A percentile compares a stretch with the other conserved stretches of the same genome.
Conservation (phyloP, 64 coral and sea anemone genomes). For the Pocillopora verrucosa region DNA sequence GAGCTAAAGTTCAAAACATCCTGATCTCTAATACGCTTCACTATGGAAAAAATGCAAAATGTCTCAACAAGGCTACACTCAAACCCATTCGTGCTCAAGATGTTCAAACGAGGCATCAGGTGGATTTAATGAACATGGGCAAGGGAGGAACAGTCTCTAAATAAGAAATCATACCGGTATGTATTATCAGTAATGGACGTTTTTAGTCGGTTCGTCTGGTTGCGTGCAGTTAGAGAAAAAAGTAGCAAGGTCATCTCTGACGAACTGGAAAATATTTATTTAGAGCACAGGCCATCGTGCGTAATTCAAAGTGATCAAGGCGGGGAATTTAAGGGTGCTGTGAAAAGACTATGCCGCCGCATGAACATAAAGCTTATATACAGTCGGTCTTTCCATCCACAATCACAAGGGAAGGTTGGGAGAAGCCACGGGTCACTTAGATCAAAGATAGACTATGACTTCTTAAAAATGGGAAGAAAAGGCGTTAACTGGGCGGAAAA, state of each 20-base stretch:
- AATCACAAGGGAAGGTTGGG: slow-evolving; percentile 23
- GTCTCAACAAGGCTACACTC: no score
- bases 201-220: neutral
- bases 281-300: slow-evolving; percentile 30
- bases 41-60: no score
- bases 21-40: no score
- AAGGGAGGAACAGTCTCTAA: no score
- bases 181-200: no score
- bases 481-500: neutral
- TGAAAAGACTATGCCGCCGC: slow-evolving; percentile 14
- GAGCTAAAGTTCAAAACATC: no score
- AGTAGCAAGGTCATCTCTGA: neutral
- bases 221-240: no score
- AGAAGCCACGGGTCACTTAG: neutral
- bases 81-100: no score
- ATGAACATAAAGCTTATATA: slow-evolving; percentile 25
- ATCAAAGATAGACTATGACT: neutral
- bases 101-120: no score
- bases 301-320: slow-evolving; percentile 42
- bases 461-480: neutral
- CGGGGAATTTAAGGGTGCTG: slow-evolving; percentile 32
- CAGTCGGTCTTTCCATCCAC: slow-evolving; percentile 37
- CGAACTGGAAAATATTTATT: slow-evolving; percentile 38
- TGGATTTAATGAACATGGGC: no score
- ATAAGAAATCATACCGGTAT: no score